Base-by-base conservation (phyloP, 2,888 invertebrate genomes). In the Suillia variegata region DNA sequence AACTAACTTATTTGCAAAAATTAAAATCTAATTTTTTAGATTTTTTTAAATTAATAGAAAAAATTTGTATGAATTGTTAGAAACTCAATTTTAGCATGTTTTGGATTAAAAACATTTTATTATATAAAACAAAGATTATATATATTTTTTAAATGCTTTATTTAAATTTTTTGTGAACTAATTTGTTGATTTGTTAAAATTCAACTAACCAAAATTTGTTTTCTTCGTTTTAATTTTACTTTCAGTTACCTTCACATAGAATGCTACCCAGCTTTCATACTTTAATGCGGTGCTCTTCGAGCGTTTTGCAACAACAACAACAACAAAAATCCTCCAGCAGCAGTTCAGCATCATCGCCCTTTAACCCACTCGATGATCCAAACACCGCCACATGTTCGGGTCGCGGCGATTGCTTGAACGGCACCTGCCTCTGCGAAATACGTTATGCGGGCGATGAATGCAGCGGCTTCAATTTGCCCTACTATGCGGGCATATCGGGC, bases 401-500 rank as follows among this genome's bases (percentile, higher is more conserved):
- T 64, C 90, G 92, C 64, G 95, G 95, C 18, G 95, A 95, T 83
- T 95, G 95, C 82, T 87, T 92, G 79, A 93, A 95, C 81, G 94
- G 94, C 66, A 94, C 93, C 56, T 95, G 95, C 79, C 86, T 94
- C 69, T 95, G 95, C 82, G 94, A 94, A 85, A 95, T 95, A 71
- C 87, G 89, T 57, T 96, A 90, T 81, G 87, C 93, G 62, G 95
- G 95, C 10, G 89, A 90, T 62, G 87, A 90, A 75, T 93, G 95
- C 79, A 89, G 90, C 61, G 89, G 90, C 24, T 92, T 91, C 64
- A 94, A 95, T 83, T 81, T 93, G 70, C 90, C 91, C 26, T 95
- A 94, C 77, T 92, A 87, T 74, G 85, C 85, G 24, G 84, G 85
- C 79, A 88, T 90, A 62, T 89, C 89, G 26, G 87, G 88, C 4